Evolutionary conservation across 2,888 invertebrate genomes (phyloP).

Genomic region (Rotaria sp.): DNA sequence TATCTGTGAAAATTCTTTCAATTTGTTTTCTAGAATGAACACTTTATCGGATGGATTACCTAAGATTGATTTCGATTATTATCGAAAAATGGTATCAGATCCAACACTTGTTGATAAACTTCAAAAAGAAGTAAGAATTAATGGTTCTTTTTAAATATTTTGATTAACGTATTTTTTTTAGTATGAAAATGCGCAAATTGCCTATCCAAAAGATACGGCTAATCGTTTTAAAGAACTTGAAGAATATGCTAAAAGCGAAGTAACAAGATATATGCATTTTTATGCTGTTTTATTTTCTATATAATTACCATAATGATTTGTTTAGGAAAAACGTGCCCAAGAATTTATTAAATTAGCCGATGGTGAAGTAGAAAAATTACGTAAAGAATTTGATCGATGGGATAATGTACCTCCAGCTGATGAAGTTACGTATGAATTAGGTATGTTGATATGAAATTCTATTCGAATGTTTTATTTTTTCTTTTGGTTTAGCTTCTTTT

Average conservation of each 20-base stretch:
- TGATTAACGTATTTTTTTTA: neutral
- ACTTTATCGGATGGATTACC: neutral
- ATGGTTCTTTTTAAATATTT: neutral
- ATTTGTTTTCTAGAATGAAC: neutral
- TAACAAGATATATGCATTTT: neutral
- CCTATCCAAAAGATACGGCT: neutral
- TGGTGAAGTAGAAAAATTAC: constrained; percentile 12
- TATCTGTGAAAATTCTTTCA: too few relatives aligned
- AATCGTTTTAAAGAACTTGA: constrained; percentile 12
- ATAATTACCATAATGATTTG: neutral
- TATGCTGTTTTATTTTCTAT: neutral
- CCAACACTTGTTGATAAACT: constrained; percentile 19
- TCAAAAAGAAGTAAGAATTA: constrained; percentile 3
- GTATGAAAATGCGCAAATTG: constrained; percentile 24
- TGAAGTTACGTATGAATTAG: neutral
- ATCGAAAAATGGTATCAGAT: neutral
- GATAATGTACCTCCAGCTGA: neutral
- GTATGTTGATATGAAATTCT: neutral
- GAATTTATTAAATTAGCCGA: neutral
- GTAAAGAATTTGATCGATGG: neutral
- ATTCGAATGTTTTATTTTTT: neutral
- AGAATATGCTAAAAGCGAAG: neutral
- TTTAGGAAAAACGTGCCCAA: neutral
- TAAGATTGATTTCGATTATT: constrained; percentile 12
- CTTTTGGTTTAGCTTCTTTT: neutral